Evolutionary conservation across 2,113 vertebrate species (phyloP), one percentile per base, ranked within the genome.

Genomic region (Mus pahari): DNA sequence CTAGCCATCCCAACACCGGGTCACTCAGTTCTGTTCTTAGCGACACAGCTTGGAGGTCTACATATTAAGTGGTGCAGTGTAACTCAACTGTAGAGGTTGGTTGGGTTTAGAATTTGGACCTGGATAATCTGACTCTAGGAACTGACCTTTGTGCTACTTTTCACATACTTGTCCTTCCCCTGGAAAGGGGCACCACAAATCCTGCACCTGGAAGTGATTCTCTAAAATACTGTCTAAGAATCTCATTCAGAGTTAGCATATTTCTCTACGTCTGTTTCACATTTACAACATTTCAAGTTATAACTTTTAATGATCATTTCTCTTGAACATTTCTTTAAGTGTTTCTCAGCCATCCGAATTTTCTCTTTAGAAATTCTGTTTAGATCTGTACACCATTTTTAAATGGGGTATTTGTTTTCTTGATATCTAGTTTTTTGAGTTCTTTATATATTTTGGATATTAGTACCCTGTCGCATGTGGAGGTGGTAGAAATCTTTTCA

Each of bases 231-330:
- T 89, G 5, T 36, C 33, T 45, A 28, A 45, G 42, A 13, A 26
- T 83, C 48, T 92, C 74, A 90, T 42, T 94, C 42, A 93, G 84
- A 93, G 82, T 94, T 60, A 95, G 50, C 11, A 45, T 70, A 64
- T 84, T 87, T 96, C 39, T 79, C 84, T 91, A 66, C 12, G 11
- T 31, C 91, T 97, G 58, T 74, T n/a, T 86, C 91, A 88, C 73
- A 74, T 62, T 95, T 89, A 89, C 50, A 74, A 6, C 19, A 58
- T 95, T 86, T 92, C n/a, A 70, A 68, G 14, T 20, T 84, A 28
- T 11, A 36, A 64, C 62, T 64, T 64, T 64, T 64, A 64, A 64
- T 31, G 62, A 17, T 31, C 4, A 10, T 64, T 64, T 64, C 62
- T 64, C 26, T 64, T 64, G 62, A 64, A 64, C 62, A 28, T 64